phyloP scores from a whole-genome alignment of 2,797 vertebrate species.

The Argyrosomus regius region DNA sequence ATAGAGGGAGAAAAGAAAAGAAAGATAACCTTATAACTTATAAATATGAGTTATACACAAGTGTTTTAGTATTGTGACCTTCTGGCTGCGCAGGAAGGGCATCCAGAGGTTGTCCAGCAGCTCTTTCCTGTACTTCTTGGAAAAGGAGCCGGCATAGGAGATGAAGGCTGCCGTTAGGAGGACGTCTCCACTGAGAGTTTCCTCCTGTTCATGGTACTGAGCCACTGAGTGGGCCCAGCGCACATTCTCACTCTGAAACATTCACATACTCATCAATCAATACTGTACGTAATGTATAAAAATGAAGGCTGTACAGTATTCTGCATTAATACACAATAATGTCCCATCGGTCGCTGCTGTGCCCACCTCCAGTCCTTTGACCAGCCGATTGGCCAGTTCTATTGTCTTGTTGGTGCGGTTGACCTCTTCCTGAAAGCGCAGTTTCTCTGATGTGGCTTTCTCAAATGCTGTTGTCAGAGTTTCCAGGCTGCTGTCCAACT shows the following conservation, averaged over 20 bases:
- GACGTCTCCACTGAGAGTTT: slow-evolving; percentile 84
- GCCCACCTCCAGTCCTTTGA: slow-evolving; percentile 91
- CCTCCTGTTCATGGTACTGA: slow-evolving; percentile 86
- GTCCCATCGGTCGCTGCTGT: slow-evolving; percentile 83
- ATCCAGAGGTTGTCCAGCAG: slow-evolving; percentile 84
- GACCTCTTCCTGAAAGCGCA: slow-evolving; percentile 93
- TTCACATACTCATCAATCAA: not conserved
- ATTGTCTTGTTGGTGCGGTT: slow-evolving; percentile 97
- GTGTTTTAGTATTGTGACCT: slow-evolving; percentile 62
- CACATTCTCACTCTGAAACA: slow-evolving; percentile 85
- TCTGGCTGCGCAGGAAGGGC: slow-evolving; percentile 81
- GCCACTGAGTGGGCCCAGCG: slow-evolving; percentile 85
- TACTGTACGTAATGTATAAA: not conserved
- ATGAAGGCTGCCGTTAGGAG: slow-evolving; percentile 84
- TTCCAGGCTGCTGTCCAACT: slow-evolving; percentile 92
- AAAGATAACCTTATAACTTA: not conserved
- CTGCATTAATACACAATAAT: not conserved
- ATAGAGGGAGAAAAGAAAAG: not conserved
- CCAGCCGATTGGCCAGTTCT: slow-evolving; percentile 96
- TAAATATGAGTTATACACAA: not conserved
- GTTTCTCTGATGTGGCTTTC: slow-evolving; percentile 93
- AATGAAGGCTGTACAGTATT: not conserved
- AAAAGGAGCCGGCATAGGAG: slow-evolving; percentile 85
- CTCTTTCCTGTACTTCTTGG: slow-evolving; percentile 81
- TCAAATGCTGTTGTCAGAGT: slow-evolving; percentile 88